A percentile compares a stretch with the other conserved stretches of the same genome.
phyloP scores from a whole-genome alignment of 2,888 invertebrate species.

The Onthophagus sagittarius region DNA sequence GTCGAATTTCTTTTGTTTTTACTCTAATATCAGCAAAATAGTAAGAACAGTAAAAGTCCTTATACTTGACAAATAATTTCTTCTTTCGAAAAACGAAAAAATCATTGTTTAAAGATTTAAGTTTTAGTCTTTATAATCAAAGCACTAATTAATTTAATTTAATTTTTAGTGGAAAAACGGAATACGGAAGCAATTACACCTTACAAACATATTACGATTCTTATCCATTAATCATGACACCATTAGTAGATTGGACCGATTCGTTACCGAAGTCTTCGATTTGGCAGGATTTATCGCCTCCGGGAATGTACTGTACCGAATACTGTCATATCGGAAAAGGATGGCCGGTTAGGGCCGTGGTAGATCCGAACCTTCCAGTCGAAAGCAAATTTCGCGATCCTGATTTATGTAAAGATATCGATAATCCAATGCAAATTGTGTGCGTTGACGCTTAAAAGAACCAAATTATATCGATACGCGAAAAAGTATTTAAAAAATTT shows the following conservation, averaged over 20 bases:
- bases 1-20: too few species aligned
- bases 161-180: conserved; percentile 42
- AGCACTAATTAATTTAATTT: conserved; percentile 8
- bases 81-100: too few species aligned
- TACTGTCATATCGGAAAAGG: conserved; percentile 47
- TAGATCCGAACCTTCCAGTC: conserved; percentile 30
- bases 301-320: conserved; percentile 50
- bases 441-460: not conserved
- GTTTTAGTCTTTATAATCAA: too few species aligned
- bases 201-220: conserved; percentile 40
- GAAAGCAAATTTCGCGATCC: conserved; percentile 12
- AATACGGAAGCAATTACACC: conserved; percentile 39
- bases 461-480: not conserved
- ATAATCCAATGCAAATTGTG: not conserved
- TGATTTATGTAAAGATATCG: conserved; percentile 15
- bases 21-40: too few species aligned
- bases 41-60: too few species aligned
- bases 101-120: too few species aligned
- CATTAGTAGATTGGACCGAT: conserved; percentile 37
- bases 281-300: conserved; percentile 44
- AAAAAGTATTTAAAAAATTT: not conserved
- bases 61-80: too few species aligned
- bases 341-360: conserved; percentile 42
- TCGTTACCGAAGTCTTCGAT: conserved; percentile 37
- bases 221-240: conserved; percentile 37